Evolutionary conservation across 2,113 vertebrate genomes (phyloP).

Genomic region (Chamaea fasciata): DNA sequence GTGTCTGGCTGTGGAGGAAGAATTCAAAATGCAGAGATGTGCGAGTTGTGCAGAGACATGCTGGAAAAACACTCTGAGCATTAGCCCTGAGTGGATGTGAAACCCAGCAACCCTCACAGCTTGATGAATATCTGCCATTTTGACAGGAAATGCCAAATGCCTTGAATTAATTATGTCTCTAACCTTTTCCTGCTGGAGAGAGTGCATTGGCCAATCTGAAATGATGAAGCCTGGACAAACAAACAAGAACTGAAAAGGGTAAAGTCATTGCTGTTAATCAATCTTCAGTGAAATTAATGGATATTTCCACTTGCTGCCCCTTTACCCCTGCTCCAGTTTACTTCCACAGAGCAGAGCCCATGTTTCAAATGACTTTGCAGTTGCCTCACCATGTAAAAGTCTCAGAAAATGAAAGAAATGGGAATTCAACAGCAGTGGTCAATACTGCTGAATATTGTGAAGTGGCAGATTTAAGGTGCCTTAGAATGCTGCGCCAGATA

Average conservation of each 20-base stretch:
- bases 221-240: conserved; percentile 18
- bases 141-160: conserved; percentile 46
- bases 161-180: conserved; percentile 30
- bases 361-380: background rate
- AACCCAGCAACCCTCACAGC: background rate
- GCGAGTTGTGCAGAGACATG: rapidly evolving
- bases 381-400: background rate
- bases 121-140: conserved; percentile 33
- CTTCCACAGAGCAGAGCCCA: background rate
- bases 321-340: background rate
- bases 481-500: background rate
- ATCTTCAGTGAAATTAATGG: background rate
- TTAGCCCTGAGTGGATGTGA: background rate
- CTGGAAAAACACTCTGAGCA: background rate
- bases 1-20: background rate
- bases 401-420: background rate
- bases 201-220: background rate
- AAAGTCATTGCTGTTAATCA: background rate
- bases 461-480: background rate
- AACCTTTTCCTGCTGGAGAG: conserved; percentile 27
- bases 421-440: background rate
- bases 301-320: background rate
- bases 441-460: background rate
- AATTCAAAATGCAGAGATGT: background rate
- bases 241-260: conserved; percentile 17